These are phyloP conservation scores for Diadema setosum DNA, from an alignment of 35 echinoderm and acorn worm genomes.

Conservation along the genomic window DNA sequence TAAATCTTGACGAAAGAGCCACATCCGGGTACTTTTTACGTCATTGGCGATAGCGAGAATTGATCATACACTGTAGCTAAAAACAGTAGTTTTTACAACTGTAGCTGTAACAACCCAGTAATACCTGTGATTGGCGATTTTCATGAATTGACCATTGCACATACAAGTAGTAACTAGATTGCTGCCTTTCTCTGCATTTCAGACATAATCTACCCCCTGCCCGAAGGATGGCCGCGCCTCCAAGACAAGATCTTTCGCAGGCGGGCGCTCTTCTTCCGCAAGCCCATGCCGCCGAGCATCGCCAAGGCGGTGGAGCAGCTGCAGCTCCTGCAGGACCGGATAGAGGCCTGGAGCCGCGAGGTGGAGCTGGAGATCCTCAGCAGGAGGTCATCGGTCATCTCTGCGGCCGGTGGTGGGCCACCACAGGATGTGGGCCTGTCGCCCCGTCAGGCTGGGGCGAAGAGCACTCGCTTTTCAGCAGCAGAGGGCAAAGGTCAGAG, in stretches of 20 bases:
- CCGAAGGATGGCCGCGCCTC: constrained; percentile 87
- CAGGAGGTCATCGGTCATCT: constrained; percentile 24
- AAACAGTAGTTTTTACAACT: no score
- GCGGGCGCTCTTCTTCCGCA: constrained; percentile 83
- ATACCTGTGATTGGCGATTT: no score
- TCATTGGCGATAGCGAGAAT: no score
- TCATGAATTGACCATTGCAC: no score
- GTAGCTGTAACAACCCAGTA: no score
- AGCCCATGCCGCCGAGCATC: constrained; percentile 71
- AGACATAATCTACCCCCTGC: constrained; percentile 75
- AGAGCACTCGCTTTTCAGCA: neutral
- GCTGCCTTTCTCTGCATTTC: neutral
- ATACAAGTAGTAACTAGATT: neutral
- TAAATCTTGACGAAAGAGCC: no score
- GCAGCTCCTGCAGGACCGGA: constrained; percentile 78
- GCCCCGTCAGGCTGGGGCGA: neutral
- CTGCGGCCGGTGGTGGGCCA: neutral
- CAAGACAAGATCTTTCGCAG: constrained; percentile 87
- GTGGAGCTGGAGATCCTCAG: constrained; percentile 91
- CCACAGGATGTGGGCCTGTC: neutral
- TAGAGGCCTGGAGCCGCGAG: constrained; percentile 95
- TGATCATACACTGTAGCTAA: no score
- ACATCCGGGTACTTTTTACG: no score
- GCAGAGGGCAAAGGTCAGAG: neutral
- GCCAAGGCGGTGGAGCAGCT: constrained; percentile 79